Conservation (phyloP, 1,140 invertebrate species). For the Nomia melanderi region DNA sequence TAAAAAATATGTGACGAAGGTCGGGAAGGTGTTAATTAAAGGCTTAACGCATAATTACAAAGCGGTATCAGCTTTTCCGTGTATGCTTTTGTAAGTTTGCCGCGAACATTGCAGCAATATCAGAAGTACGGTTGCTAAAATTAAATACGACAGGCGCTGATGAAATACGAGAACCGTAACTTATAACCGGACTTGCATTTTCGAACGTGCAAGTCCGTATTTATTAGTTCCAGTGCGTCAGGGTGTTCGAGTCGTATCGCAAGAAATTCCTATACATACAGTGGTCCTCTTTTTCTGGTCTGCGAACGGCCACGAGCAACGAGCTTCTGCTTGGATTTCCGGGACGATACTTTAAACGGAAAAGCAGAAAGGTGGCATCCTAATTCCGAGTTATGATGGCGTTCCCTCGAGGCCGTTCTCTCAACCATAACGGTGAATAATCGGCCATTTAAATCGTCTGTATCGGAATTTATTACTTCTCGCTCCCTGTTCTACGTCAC, state of each 20-base stretch:
- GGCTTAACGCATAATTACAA: too few relatives aligned
- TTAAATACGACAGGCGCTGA: not conserved
- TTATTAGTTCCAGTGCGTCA: slow-evolving; percentile 3
- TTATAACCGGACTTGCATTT: slow-evolving; percentile 1
- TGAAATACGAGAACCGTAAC: slow-evolving; percentile 5
- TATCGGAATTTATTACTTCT: slow-evolving; percentile 20
- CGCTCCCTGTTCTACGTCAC: slow-evolving; percentile 21
- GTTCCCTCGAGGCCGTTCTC: slow-evolving; percentile 23
- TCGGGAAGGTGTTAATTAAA: too few relatives aligned
- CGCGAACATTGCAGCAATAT: not conserved
- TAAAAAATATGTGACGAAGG: too few relatives aligned
- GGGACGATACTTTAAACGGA: slow-evolving; percentile 40
- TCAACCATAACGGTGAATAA: slow-evolving; percentile 35
- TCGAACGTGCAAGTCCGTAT: slow-evolving; percentile 1
- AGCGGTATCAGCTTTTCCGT: too few relatives aligned
- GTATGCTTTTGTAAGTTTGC: not conserved
- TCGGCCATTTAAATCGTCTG: slow-evolving; percentile 37
- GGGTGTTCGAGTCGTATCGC: slow-evolving; percentile 15
- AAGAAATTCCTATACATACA: slow-evolving; percentile 33
- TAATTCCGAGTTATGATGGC: slow-evolving; percentile 46
- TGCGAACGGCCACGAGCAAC: not conserved
- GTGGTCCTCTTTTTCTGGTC: slow-evolving; percentile 3
- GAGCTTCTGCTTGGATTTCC: slow-evolving; percentile 35
- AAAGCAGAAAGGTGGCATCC: slow-evolving; percentile 42
- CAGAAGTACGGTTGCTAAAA: not conserved